Conservation (phyloP, 2,113 vertebrate genomes). For the Laticauda laticaudata region DNA sequence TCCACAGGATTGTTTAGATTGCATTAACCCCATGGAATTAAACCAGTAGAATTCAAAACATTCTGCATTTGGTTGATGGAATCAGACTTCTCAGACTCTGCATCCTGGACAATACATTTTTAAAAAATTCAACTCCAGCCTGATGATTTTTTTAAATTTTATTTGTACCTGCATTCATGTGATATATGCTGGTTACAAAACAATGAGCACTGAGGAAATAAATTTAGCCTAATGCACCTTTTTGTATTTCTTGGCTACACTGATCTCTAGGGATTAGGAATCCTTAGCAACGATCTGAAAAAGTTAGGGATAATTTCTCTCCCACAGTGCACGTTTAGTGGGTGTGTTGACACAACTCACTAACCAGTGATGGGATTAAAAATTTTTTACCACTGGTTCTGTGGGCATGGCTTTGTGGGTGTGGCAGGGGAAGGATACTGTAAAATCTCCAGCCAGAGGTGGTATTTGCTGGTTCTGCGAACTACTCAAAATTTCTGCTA, state of each 20-base stretch:
- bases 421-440: too few relatives aligned
- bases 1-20: neutral
- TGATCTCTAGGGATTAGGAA: neutral
- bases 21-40: neutral
- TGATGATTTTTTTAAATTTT: neutral
- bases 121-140: neutral
- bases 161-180: neutral
- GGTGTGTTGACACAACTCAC: neutral
- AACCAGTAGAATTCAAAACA: neutral
- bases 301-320: neutral
- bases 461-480: too few relatives aligned
- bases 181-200: neutral
- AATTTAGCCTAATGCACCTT: neutral
- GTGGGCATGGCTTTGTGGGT: too few relatives aligned
- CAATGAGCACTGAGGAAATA: neutral
- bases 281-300: neutral
- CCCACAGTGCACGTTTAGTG: neutral
- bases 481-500: too few relatives aligned
- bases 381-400: too few relatives aligned
- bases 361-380: neutral
- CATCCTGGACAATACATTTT: neutral
- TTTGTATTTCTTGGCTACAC: neutral
- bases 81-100: neutral
- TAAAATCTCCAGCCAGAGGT: too few relatives aligned
- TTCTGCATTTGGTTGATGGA: neutral